A percentile compares a stretch with the other conserved stretches of the same genome.
Conservation (phyloP, 2,113 vertebrate species). For the Nanger granti region DNA sequence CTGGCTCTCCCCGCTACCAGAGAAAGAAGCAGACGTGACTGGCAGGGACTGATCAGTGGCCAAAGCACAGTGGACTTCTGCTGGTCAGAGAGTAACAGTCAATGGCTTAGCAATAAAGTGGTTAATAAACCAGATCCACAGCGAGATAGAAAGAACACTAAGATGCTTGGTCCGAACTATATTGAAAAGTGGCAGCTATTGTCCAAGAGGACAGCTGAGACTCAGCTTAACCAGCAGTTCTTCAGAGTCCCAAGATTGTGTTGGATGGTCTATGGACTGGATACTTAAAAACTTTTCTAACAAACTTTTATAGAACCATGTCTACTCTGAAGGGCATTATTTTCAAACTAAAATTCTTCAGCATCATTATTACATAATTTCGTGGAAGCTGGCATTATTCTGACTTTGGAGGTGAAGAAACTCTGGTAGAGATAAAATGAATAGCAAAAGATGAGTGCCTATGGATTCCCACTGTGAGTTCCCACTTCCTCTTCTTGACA, state of each 20-base stretch:
- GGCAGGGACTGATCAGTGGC: not conserved
- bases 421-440: not conserved
- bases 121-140: not conserved
- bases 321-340: not conserved
- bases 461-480: rapidly evolving
- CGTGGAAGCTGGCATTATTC: not conserved
- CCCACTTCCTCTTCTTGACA: not conserved
- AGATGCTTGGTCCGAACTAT: not conserved
- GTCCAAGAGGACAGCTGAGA: not conserved
- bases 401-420: not conserved
- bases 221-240: not conserved
- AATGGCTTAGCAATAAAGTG: not conserved
- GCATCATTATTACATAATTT: not conserved
- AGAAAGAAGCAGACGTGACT: slow-evolving; percentile 4
- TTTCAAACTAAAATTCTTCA: slow-evolving; percentile 33
- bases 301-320: not conserved
- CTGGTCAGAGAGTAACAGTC: not conserved
- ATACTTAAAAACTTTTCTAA: not conserved
- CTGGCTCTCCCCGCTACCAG: not conserved
- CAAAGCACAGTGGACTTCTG: slow-evolving; percentile 15
- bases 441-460: not conserved
- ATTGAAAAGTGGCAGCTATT: not conserved
- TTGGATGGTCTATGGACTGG: not conserved
- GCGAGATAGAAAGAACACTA: not conserved
- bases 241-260: not conserved